Percentiles rank a stretch among this genome's conserved stretches.
These are phyloP conservation scores for Athetis lepigone DNA, from an alignment of 2,888 invertebrate genomes.

Conservation along the genomic window DNA sequence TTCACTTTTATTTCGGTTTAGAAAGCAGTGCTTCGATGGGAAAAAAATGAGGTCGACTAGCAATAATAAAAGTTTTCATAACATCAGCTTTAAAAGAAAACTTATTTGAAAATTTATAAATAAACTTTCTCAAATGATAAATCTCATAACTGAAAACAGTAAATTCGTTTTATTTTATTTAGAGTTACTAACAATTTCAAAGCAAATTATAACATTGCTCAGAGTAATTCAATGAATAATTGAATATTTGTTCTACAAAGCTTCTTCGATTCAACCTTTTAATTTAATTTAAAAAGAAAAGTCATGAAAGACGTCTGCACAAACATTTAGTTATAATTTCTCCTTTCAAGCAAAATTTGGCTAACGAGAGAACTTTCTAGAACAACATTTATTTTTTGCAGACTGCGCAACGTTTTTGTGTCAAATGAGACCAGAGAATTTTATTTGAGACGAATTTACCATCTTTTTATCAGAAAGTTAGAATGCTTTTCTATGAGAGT, in stretches of 20 bases:
- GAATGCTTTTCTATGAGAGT: too few species aligned
- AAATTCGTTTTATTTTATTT: slow-evolving; percentile 5
- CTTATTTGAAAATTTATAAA: background rate
- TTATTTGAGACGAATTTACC: slow-evolving; percentile 11
- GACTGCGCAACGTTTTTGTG: slow-evolving; percentile 27
- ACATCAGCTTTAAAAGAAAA: too few species aligned
- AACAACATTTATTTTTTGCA: slow-evolving; percentile 43
- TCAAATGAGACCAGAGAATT: slow-evolving; percentile 21
- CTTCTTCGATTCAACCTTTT: slow-evolving; percentile 26
- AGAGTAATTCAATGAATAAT: slow-evolving; percentile 28
- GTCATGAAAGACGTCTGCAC: slow-evolving; percentile 45
- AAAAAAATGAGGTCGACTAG: background rate
- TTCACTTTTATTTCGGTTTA: too few species aligned
- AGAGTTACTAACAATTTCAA: slow-evolving; percentile 9
- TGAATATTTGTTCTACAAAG: slow-evolving; percentile 37
- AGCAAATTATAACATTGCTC: slow-evolving; percentile 20
- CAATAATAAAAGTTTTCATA: too few species aligned
- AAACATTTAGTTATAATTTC: slow-evolving; percentile 50
- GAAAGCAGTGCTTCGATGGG: background rate
- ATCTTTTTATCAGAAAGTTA: background rate
- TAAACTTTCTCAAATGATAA: background rate
- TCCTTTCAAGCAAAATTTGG: slow-evolving; percentile 45
- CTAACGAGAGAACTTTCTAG: slow-evolving; percentile 51
- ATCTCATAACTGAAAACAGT: background rate
- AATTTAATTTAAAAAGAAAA: slow-evolving; percentile 44